Evolutionary conservation across 1,140 invertebrate genomes (phyloP), one percentile per base, ranked within the genome.

Genomic region (Nasonia vitripennis): DNA sequence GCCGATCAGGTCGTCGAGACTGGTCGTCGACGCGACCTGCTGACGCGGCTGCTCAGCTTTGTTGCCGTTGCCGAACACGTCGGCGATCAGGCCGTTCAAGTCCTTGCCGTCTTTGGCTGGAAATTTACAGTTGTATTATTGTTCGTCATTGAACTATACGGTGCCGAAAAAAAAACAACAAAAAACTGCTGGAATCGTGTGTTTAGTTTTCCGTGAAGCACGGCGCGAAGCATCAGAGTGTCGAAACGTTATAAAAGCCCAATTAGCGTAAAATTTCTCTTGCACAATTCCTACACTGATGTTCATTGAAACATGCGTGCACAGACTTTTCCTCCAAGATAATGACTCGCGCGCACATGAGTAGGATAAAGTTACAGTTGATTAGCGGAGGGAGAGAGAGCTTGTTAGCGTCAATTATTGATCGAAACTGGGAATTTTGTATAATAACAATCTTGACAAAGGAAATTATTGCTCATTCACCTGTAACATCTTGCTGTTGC

Each of bases 1-100:
- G 12, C 68, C 37, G 31, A 85, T 67, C 1, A 85, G 71, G 17
- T 81, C 67, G n/a, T 84, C 83, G 7, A 79, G 45, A 14, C 11
- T 80, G 6, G 78, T 62, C 20, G 78, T 41, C 31, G 78, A 62
- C 2, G 62, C 20, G 2, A 55, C 20, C 0, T 27, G 31, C 0
- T 27, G 31, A 11, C 74, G 7, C 12, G 23, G 6, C 3, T 73
- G 37, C 7, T 10, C 55, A 2, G 34, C 34, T 2, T 70, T 45
- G 27, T 51, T 51, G 4, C 12, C n/a, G 12, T 27, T 81, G 2
- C 55, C 62, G 31, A 74, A 79, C 1, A 73, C 78, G 1, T 41
- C 41, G 2, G 31, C 14, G 12, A 67, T 74, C 1, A 84, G 9
- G 1, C 23, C 34, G n/a, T 11, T 68, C 5, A 84, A 34, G 48